Base-by-base conservation (phyloP, 2,113 vertebrate species). In the Gadus chalcogrammus region DNA sequence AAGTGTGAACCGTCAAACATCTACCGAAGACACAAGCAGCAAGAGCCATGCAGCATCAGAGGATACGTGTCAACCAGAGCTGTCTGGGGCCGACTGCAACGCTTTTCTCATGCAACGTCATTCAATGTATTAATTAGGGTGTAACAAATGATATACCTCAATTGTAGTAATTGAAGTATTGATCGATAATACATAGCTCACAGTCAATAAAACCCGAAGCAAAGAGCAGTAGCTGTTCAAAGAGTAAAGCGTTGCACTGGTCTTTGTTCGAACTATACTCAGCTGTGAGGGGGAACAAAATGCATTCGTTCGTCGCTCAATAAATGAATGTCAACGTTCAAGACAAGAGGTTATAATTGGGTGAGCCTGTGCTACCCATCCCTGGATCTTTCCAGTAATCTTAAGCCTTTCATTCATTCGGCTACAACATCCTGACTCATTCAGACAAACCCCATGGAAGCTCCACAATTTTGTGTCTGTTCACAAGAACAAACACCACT, bases 391-490 rank as follows among this genome's bases (percentile, higher is more conserved):
- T 59, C 0, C 15, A 63, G 56, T n/a, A 74, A 76, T 70, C 16
- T 65, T 27, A 59, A 18, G 72, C 58, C 5, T 58, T 15, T 58
- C 17, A 24, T 11, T 53, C n/a, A 16, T 11, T 55, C 53, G 62
- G 35, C 60, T 55, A 61, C 18, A 65, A 52, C 73, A 75, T 73
- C 64, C 48, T 5, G 35, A 31, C 62, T 77, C 55, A 70, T 71
- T 71, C 64, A 67, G 15, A 48, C 17, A 18, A 58, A 17, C 60
- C n/a, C 16, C 28, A 48, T 48, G 38, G n/a, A 74, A 18, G 64
- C 68, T n/a, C 15, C 15, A 70, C 65, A 73, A 74, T 69, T 63
- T 61, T 16, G 71, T 75, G 63, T 69, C 61, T 66, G 52, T 76
- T 66, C 78, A 22, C 60, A 81, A 61, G 62, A 70, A 81, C 64